A percentile compares a stretch with the other conserved stretches of the same genome.
These are phyloP conservation scores for Lutjanus argentimaculatus DNA, from an alignment of 2,797 vertebrate species.

Conservation along the genomic window DNA sequence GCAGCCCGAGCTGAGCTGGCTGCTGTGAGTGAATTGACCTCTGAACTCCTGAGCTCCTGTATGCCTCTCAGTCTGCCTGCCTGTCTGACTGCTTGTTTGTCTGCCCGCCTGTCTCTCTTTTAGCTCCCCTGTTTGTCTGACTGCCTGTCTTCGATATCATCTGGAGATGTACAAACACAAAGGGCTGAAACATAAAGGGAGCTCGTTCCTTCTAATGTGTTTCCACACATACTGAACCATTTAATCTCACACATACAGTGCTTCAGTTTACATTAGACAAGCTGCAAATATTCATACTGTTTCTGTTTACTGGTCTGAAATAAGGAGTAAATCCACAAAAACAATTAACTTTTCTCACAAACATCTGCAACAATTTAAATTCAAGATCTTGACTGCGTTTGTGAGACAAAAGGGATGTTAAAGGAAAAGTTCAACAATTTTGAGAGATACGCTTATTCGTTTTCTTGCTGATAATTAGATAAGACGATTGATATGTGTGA, in stretches of 20 bases:
- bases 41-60: conserved; percentile 63
- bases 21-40: conserved; percentile 71
- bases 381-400: conserved; percentile 3
- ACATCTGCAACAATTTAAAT: conserved; percentile 27
- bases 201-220: conserved; percentile 27
- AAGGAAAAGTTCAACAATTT: conserved; percentile 11
- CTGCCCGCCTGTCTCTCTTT: conserved; percentile 47
- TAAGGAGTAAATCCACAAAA: neutral
- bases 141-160: conserved; percentile 52
- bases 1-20: conserved; percentile 41
- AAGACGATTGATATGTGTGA: neutral
- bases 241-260: conserved; percentile 13
- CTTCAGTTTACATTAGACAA: conserved; percentile 12
- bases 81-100: conserved; percentile 48
- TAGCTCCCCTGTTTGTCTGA: conserved; percentile 26
- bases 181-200: conserved; percentile 36
- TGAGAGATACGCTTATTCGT: neutral
- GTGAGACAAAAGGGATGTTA: neutral
- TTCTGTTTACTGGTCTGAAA: conserved; percentile 5
- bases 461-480: neutral
- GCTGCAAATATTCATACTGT: neutral
- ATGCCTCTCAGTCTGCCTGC: conserved; percentile 56
- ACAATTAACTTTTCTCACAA: conserved; percentile 3
- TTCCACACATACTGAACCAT: conserved; percentile 20
- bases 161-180: conserved; percentile 42